Evolutionary conservation across 2,797 vertebrate species (phyloP).

Genomic region (Babyrousa celebensis): DNA sequence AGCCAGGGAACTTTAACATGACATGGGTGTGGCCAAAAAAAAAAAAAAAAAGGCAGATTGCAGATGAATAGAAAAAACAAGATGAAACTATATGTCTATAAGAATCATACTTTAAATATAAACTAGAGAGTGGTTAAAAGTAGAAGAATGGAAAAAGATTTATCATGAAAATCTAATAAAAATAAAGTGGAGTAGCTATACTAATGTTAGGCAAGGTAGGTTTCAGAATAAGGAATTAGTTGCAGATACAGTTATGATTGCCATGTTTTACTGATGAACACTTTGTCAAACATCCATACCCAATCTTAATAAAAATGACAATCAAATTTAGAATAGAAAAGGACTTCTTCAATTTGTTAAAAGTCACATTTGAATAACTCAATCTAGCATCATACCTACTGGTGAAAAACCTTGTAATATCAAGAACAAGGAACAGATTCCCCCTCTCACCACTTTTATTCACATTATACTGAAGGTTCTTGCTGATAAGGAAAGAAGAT

Average conservation of each 20-base stretch:
- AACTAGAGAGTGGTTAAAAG: neutral
- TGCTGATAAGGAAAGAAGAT: neutral
- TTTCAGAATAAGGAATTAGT: slow-evolving; percentile 22
- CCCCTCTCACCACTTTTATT: neutral
- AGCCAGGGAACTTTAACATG: too few relatives aligned
- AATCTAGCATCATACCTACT: neutral
- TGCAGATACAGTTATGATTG: neutral
- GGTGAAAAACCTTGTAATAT: neutral
- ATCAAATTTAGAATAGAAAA: slow-evolving; percentile 10
- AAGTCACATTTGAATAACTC: neutral
- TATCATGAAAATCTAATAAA: slow-evolving; percentile 4
- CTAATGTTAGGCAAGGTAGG: slow-evolving; percentile 24
- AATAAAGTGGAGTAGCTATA: neutral
- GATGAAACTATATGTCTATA: neutral
- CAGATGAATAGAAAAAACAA: neutral
- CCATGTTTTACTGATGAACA: neutral
- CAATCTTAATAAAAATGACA: neutral
- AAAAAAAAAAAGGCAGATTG: neutral
- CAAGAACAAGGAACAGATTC: neutral
- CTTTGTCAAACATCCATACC: neutral
- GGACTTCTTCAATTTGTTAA: neutral
- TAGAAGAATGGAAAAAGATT: slow-evolving; percentile 8
- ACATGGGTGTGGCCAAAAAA: too few relatives aligned
- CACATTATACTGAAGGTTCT: neutral
- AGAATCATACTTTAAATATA: slow-evolving; percentile 12